Conservation (phyloP, 1,140 invertebrate species). For the Lamellibrachia luymesi region DNA sequence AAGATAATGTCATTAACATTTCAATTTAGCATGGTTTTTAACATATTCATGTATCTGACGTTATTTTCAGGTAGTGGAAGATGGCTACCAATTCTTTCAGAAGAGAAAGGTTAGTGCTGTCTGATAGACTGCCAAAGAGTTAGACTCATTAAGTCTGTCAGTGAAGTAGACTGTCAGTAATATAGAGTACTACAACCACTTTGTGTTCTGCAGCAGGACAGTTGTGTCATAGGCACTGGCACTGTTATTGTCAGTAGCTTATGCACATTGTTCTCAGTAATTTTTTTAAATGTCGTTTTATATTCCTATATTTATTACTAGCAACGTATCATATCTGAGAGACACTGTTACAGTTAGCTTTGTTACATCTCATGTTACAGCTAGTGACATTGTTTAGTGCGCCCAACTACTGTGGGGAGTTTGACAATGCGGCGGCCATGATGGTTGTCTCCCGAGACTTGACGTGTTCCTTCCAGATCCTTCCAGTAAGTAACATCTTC, state of each 20-base stretch:
- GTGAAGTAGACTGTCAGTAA: too few relatives aligned
- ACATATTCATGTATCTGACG: not conserved
- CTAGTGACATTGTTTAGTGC: constrained; percentile 56
- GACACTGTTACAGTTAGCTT: not conserved
- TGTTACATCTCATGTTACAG: constrained; percentile 31
- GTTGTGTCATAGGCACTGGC: not conserved
- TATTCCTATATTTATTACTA: not conserved
- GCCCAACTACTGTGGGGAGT: constrained; percentile 82
- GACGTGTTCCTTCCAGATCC: constrained; percentile 69
- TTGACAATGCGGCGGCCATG: constrained; percentile 78
- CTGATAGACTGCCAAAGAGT: too few relatives aligned
- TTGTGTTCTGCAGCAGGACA: not conserved
- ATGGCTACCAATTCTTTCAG: constrained; percentile 57
- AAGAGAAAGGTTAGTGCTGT: constrained; percentile 46
- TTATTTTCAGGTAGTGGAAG: constrained; percentile 67
- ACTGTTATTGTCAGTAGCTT: not conserved
- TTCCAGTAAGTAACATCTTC: constrained; percentile 36
- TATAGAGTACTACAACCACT: too few relatives aligned
- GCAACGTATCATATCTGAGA: not conserved
- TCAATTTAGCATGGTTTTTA: not conserved
- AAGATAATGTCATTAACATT: not conserved
- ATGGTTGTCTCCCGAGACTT: constrained; percentile 83
- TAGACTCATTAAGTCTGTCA: too few relatives aligned
- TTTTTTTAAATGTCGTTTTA: not conserved
- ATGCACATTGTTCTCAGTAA: too few relatives aligned